A percentile compares a stretch with the other conserved stretches of the same genome.
These are phyloP conservation scores for Pardalotus punctatus DNA, from an alignment of 2,113 vertebrate genomes.

Conservation along the genomic window DNA sequence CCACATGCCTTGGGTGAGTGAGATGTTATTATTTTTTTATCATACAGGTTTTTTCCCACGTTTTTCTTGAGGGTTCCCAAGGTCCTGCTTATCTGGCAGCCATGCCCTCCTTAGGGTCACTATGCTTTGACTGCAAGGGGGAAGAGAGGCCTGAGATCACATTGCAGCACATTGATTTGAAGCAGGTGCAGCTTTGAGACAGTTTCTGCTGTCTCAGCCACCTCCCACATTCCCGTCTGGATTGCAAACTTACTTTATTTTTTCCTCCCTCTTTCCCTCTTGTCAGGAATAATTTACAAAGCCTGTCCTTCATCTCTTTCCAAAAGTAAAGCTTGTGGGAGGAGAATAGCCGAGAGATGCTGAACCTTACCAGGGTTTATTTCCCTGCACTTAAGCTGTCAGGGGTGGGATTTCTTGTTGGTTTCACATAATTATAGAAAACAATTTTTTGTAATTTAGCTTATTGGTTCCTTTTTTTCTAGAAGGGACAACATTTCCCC, in stretches of 20 bases:
- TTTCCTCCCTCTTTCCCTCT: background rate
- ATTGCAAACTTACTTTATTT: conserved; percentile 16
- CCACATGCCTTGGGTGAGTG: background rate
- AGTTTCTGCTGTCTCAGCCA: conserved; percentile 45
- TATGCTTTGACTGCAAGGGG: background rate
- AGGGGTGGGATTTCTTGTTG: background rate
- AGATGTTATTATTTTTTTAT: background rate
- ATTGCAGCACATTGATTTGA: conserved; percentile 18
- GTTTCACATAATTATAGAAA: background rate
- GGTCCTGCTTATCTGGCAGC: conserved; percentile 2
- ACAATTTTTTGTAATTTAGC: background rate
- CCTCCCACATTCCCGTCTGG: conserved; percentile 59
- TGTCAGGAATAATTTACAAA: conserved; percentile 53
- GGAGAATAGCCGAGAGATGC: background rate
- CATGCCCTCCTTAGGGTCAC: background rate
- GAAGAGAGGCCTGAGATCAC: background rate
- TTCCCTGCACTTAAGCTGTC: background rate
- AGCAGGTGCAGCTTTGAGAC: conserved; percentile 43
- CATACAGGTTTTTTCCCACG: background rate
- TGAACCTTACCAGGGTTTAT: conserved; percentile 8
- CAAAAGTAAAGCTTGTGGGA: conserved; percentile 26
- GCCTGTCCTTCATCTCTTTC: conserved; percentile 50
- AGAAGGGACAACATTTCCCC: background rate
- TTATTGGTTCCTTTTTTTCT: background rate
- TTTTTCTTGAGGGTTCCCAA: background rate